A percentile compares a stretch with the other conserved stretches of the same genome.
Evolutionary conservation across 2,888 invertebrate species (phyloP).

Genomic region (Spialia ferax): DNA sequence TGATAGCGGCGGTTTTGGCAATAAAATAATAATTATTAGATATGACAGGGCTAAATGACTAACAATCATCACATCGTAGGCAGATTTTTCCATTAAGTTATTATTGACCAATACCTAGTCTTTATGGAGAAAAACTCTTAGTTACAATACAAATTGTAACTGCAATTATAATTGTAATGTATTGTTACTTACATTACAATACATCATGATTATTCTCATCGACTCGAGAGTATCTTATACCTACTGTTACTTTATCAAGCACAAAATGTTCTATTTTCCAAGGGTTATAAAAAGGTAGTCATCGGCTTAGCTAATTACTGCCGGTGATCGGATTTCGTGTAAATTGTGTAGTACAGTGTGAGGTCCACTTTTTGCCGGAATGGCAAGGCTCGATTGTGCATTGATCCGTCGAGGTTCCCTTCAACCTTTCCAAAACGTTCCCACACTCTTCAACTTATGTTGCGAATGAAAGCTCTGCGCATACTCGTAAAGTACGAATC

Average conservation of each 20-base stretch:
- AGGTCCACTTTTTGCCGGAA: conserved; percentile 61
- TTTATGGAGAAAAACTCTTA: too few species aligned
- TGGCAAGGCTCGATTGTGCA: conserved; percentile 45
- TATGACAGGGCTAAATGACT: too few species aligned
- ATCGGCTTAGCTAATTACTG: conserved; percentile 53
- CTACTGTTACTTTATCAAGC: not conserved
- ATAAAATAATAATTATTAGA: too few species aligned
- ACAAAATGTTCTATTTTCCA: conserved; percentile 23
- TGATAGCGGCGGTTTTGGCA: too few species aligned
- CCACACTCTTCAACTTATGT: conserved; percentile 49
- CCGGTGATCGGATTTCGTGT: conserved; percentile 58
- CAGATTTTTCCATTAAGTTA: too few species aligned
- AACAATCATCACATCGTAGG: too few species aligned
- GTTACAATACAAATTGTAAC: too few species aligned
- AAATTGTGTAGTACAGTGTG: conserved; percentile 55
- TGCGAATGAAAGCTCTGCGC: conserved; percentile 20
- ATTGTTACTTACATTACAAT: too few species aligned
- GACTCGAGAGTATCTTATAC: not conserved
- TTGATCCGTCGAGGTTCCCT: not conserved
- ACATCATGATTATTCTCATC: not conserved
- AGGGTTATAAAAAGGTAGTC: conserved; percentile 48
- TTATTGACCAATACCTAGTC: too few species aligned
- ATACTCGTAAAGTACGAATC: conserved; percentile 15
- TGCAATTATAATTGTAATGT: too few species aligned
- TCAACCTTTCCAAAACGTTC: conserved; percentile 43